Evolutionary conservation across 2,113 vertebrate genomes (phyloP), one percentile per base, ranked within the genome.

Genomic region (Pagrus major): DNA sequence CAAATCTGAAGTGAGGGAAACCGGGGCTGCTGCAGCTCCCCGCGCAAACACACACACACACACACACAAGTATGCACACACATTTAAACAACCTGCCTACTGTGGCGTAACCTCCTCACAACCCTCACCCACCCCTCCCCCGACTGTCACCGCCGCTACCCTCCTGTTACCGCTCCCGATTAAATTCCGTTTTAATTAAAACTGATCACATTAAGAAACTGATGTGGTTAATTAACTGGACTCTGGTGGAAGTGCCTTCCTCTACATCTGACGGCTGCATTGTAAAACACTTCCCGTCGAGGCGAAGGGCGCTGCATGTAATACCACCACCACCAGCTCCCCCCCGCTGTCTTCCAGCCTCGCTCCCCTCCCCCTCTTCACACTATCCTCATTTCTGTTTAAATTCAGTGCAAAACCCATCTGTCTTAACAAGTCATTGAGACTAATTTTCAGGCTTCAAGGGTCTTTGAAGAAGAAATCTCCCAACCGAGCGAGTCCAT

Each of bases 201-300:
- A 99, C 97, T 97, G 96, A 98, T 98, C 97, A 97, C 96, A 96
- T 97, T 98, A 98, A 97, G 97, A 97, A 97, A 96, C 96, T 97
- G 97, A 97, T 97, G 97, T 97, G 96, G 94, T 97, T 98, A 97
- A 99, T 98, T 98, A 98, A 98, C 95, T 97, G 96, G 96, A 97
- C 96, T 97, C 96, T 94, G 95, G 92, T 87, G 95, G 93, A 88
- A 96, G 96, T 94, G 94, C 93, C 86, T 95, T 96, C 95, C 95
- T 93, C 94, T 91, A 96, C 94, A 94, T 95, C 95, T 95, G 94
- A 96, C 94, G 94, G 94, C 91, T 78, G 93, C 93, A 94, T 96
- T 97, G 95, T 96, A 93, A 92, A 91, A 93, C 91, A 94, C 91
- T 92, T 96, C 95, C 92, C 90, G 71, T 73, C 41, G 71, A 88